Percentiles rank a stretch among this genome's conserved stretches.
phyloP scores from a whole-genome alignment of 2,113 vertebrate species.

The Antigone vipio region DNA sequence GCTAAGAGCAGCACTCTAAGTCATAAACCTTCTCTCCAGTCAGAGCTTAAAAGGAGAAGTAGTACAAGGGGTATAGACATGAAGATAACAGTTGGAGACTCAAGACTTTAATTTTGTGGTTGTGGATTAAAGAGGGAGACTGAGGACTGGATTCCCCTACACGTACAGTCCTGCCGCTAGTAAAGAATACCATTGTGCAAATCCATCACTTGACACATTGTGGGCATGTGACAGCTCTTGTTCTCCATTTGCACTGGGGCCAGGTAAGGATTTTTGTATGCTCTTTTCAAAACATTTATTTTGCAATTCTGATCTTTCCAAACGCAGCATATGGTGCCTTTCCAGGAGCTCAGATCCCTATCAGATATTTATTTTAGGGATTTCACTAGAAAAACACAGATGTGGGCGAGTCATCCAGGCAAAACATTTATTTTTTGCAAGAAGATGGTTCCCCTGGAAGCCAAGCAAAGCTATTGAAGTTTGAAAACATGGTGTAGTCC shows the following conservation, averaged over 20 bases:
- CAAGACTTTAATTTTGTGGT: neutral
- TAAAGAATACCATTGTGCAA: neutral
- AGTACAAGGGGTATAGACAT: neutral
- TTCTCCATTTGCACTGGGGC: neutral
- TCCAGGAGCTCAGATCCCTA: neutral
- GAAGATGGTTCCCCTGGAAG: neutral
- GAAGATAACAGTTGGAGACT: neutral
- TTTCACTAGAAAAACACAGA: constrained; percentile 41
- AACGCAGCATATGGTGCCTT: neutral
- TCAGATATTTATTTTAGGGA: constrained; percentile 23
- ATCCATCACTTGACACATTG: neutral
- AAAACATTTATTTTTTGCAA: neutral
- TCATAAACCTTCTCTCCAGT: neutral
- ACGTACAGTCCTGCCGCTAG: neutral
- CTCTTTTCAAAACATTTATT: neutral
- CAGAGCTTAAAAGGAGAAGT: neutral
- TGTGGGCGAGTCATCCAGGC: neutral
- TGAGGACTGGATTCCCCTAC: neutral
- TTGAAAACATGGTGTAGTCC: neutral
- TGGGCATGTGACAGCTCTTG: neutral
- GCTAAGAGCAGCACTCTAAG: neutral
- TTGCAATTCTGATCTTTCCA: constrained; percentile 3
- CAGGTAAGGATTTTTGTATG: neutral
- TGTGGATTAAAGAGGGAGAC: neutral
- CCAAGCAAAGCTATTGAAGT: neutral